Base-by-base conservation (phyloP, 2,113 vertebrate genomes). In the Corythornis cristatus region DNA sequence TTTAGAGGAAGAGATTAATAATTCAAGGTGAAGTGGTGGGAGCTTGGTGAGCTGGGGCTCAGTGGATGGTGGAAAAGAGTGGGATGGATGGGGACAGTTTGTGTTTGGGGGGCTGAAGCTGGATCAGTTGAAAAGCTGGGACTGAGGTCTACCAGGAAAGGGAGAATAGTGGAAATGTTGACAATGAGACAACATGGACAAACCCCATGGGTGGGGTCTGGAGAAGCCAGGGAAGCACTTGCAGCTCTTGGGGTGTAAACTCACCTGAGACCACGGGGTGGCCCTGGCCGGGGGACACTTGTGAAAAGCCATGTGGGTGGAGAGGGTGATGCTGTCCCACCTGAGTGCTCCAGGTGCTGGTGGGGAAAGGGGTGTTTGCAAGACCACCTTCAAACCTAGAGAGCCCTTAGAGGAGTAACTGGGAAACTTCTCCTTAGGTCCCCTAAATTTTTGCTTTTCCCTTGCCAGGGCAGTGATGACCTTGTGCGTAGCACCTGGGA, bases 41-140 rank as follows among this genome's bases (percentile, higher is more conserved):
- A 51, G 3, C 1, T 26, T 16, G 20, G 33, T 33, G 70, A 56
- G 29, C 62, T 66, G 66, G 12, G 28, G 8, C 6, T 71, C 10
- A 3, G 6, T 10, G 46, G 29, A 79, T 18, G 5, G 16, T 37
- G 31, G 76, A 51, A 37, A 43, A 18, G 37, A 25, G 22, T 0
- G 0, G 25, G 20, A 17, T 58, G 53, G 20, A 53, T 0, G 0
- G 3, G 19, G 20, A 11, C 0, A 0, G 6, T 5, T 19, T 66
- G 43, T 6, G 16, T 17, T 1, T 19, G 62, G 5, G 6, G 45
- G 73, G 17, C 29, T 40, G 62, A 15, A 9, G 6, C 12, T 13
- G 73, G 8, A 51, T 1, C 23, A 28, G 42, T 33, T 19, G 56
- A 23, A 50, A 33, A 53, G 6, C 13, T 4, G 19, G 43, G 15